Evolutionary conservation across 1,140 invertebrate species (phyloP).

Genomic region (Formica selysi): DNA sequence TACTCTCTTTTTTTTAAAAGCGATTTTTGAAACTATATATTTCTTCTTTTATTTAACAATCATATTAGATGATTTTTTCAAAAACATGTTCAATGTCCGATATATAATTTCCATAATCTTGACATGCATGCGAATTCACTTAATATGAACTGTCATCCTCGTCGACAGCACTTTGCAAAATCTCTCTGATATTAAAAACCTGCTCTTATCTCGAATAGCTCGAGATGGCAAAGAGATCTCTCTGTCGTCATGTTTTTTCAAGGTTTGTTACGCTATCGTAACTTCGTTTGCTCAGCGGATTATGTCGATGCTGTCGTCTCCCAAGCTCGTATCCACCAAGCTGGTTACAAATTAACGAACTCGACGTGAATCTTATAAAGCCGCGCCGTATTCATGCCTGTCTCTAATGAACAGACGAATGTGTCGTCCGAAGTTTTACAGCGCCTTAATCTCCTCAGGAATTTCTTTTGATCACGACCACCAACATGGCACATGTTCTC

Average conservation of each 20-base stretch:
- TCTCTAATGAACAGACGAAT: slow-evolving; percentile 50
- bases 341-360: slow-evolving; percentile 57
- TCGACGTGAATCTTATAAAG: slow-evolving; percentile 34
- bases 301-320: slow-evolving; percentile 33
- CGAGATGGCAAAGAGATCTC: background rate
- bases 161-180: background rate
- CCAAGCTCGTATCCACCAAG: slow-evolving; percentile 17
- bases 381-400: slow-evolving; percentile 30
- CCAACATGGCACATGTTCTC: background rate
- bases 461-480: slow-evolving; percentile 27
- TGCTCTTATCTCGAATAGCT: slow-evolving; percentile 26
- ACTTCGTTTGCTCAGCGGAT: slow-evolving; percentile 48
- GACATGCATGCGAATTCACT: background rate
- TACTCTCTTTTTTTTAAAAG: background rate
- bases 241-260: slow-evolving; percentile 27
- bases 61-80: background rate
- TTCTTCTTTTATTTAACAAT: background rate
- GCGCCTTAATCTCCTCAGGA: slow-evolving; percentile 46
- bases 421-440: slow-evolving; percentile 40
- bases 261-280: slow-evolving; percentile 43
- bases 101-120: background rate
- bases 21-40: background rate
- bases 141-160: background rate
- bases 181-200: background rate
- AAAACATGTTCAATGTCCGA: background rate